Conservation (phyloP, 2,113 vertebrate genomes). For the Microtus ochrogaster region DNA sequence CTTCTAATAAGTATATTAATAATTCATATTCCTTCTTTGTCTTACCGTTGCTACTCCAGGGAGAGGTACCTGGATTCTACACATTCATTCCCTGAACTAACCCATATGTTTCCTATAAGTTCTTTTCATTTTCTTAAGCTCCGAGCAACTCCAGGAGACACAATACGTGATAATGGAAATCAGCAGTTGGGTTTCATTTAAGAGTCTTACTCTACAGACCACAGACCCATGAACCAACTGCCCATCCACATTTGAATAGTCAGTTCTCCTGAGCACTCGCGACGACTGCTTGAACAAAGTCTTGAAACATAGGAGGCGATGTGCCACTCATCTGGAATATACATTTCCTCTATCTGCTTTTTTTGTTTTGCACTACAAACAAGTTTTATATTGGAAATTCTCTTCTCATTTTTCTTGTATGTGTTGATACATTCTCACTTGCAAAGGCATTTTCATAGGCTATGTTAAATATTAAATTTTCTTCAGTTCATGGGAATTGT, state of each 20-base stretch:
- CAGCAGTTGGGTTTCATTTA: constrained; percentile 35
- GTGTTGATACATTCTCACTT: neutral
- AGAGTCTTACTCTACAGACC: neutral
- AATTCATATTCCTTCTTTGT: neutral
- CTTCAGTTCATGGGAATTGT: neutral
- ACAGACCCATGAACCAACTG: neutral
- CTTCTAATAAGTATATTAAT: neutral
- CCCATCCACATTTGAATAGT: neutral
- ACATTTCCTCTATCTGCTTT: constrained; percentile 2
- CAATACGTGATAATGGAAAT: neutral
- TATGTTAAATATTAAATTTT: constrained; percentile 42
- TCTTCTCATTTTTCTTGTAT: constrained; percentile 42
- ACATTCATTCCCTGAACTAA: neutral
- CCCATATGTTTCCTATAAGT: neutral
- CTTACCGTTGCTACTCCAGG: neutral
- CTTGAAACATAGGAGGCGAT: constrained; percentile 28
- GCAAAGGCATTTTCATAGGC: neutral
- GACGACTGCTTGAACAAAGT: neutral
- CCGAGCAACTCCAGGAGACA: constrained; percentile 3
- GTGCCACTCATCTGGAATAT: constrained; percentile 36
- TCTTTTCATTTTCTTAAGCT: neutral
- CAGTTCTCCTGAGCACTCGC: neutral
- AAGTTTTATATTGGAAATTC: constrained; percentile 57
- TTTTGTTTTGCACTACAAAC: neutral
- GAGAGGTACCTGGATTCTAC: neutral